Evolutionary conservation across 2,888 invertebrate genomes (phyloP), one percentile per base, ranked within the genome.

Genomic region (Drosophila affinis): DNA sequence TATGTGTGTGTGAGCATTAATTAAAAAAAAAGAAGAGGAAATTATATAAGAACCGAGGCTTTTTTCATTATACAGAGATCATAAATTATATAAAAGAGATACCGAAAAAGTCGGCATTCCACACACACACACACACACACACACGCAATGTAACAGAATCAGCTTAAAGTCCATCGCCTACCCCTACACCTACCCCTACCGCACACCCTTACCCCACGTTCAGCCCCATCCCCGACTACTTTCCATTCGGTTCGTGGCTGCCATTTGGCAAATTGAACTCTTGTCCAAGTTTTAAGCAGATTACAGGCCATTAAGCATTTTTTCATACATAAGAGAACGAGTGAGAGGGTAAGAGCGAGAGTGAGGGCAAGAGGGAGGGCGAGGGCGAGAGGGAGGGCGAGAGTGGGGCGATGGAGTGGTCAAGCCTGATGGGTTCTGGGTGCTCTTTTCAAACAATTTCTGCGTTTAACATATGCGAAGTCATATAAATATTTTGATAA

Each of bases 401-500:
- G 27, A 1, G 24, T 0, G 4, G 21, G 21, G 21, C 21, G 21
- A 3, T 2, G 18, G 63, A 14, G 27, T 55, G 55, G 39, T 39
- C 39, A 39, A 39, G 14, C n/a, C n/a, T 14, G 39, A 39, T 39
- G 39, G 60, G 49, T 47, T 48, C 39, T 24, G 46, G 64, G 71
- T 55, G 47, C 54, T 70, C 69, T 59, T 73, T 73, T 65, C 56
- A 72, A 77, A 72, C 77, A 73, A 72, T 75, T 78, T 78, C 73
- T 81, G 79, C 72, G 69, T 62, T 84, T 75, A 87, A 75, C 81
- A 81, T 82, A 87, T 87, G 89, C 74, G 76, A 82, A 88, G 77
- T 81, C 86, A 82, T 84, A 86, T 84, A 81, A 84, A 88, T 86
- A 82, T 88, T 90, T 90, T 90, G 90, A 90, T 90, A 89, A 88